These are phyloP conservation scores for Operophtera brumata DNA, from an alignment of 2,888 invertebrate genomes.

Conservation along the genomic window DNA sequence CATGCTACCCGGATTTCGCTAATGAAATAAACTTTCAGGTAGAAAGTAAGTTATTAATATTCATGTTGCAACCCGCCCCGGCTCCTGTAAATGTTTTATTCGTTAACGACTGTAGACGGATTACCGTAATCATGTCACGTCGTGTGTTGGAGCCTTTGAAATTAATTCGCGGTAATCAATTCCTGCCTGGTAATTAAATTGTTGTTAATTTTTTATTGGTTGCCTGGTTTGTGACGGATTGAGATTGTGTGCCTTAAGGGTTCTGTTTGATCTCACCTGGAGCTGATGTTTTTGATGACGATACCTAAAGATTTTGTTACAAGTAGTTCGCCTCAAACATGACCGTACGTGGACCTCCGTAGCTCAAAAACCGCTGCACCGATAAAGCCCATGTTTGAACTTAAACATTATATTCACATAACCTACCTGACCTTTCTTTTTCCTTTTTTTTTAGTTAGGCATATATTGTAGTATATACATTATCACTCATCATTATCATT, in stretches of 20 bases:
- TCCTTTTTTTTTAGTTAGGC: no score
- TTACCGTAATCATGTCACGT: constrained; percentile 78
- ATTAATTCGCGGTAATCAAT: constrained; percentile 74
- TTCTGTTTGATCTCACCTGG: constrained; percentile 5
- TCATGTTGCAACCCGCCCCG: constrained; percentile 56
- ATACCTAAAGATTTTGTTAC: neutral
- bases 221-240: constrained; percentile 19
- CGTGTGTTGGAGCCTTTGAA: constrained; percentile 63
- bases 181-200: constrained; percentile 46
- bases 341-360: no score
- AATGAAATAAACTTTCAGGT: constrained; percentile 78
- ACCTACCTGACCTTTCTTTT: no score
- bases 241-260: constrained; percentile 14
- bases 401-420: no score
- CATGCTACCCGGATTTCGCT: constrained; percentile 41
- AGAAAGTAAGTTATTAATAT: constrained; percentile 72
- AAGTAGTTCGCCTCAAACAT: no score
- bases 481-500: no score
- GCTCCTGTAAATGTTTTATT: constrained; percentile 79
- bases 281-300: neutral
- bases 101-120: constrained; percentile 73
- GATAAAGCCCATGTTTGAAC: no score
- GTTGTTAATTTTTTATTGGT: constrained; percentile 31
- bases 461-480: no score
- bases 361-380: no score